Conservation (phyloP, 2,797 vertebrate genomes). For the Dendrocincla tyrannina region DNA sequence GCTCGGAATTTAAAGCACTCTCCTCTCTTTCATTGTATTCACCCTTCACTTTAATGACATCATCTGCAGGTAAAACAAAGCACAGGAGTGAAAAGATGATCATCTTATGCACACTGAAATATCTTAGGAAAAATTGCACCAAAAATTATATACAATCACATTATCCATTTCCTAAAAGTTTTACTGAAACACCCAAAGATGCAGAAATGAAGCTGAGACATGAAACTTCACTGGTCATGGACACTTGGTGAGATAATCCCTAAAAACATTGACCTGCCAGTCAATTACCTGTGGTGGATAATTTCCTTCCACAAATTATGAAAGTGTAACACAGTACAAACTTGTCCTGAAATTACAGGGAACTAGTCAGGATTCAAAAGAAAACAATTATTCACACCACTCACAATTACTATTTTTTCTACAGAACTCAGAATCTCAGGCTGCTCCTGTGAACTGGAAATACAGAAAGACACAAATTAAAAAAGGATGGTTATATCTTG, state of each 20-base stretch:
- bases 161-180: background rate
- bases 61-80: conserved; percentile 63
- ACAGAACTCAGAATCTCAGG: background rate
- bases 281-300: background rate
- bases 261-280: background rate
- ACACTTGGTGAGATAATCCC: background rate
- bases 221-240: background rate
- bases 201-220: background rate
- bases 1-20: conserved; percentile 72
- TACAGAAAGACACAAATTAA: background rate
- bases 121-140: background rate
- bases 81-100: conserved; percentile 39
- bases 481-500: background rate
- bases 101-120: background rate
- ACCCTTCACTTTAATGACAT: conserved; percentile 74
- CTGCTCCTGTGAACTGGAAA: background rate
- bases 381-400: background rate
- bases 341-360: background rate
- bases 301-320: background rate
- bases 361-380: background rate
- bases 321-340: background rate
- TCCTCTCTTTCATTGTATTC: conserved; percentile 77
- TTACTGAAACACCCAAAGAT: background rate
- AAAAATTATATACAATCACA: background rate
- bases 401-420: background rate